A percentile compares a stretch with the other conserved stretches of the same genome.
phyloP scores from a whole-genome alignment of 2,888 invertebrate genomes.

The Chrysolina americana region DNA sequence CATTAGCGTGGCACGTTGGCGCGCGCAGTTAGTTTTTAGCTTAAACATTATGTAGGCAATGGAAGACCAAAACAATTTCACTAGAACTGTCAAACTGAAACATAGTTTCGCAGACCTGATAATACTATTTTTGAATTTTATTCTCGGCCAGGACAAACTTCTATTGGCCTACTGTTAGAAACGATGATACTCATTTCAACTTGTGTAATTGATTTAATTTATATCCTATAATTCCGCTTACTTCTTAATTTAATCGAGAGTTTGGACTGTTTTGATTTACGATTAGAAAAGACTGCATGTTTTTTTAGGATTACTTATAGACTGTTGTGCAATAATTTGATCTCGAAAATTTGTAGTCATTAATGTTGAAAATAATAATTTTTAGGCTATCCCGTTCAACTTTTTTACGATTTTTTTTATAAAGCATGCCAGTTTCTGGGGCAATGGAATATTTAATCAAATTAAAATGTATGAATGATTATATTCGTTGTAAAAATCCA shows the following conservation, averaged over 20 bases:
- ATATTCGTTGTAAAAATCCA: not conserved
- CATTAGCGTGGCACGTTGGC: too few relatives aligned
- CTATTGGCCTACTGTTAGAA: not conserved
- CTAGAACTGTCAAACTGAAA: too few relatives aligned
- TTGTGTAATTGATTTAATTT: not conserved
- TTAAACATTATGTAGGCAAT: too few relatives aligned
- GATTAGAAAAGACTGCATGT: constrained; percentile 27
- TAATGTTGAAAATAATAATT: constrained; percentile 3
- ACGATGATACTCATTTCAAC: not conserved
- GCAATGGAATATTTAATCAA: constrained; percentile 3
- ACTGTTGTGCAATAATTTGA: constrained; percentile 31
- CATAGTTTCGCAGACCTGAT: too few relatives aligned
- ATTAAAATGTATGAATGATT: not conserved
- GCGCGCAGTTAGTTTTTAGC: too few relatives aligned
- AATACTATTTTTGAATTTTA: not conserved
- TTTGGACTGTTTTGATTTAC: constrained; percentile 27
- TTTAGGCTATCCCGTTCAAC: not conserved
- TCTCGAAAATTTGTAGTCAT: constrained; percentile 10
- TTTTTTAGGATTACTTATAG: constrained; percentile 18
- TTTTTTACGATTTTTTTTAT: not conserved
- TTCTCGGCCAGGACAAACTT: not conserved
- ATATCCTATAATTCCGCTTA: too few relatives aligned
- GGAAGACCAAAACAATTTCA: too few relatives aligned
- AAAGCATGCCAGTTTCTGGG: not conserved
- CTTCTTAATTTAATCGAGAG: constrained; percentile 7